A percentile compares a stretch with the other conserved stretches of the same genome.
Conservation (phyloP, 2,113 vertebrate species). For the Lampris megalopsis region DNA sequence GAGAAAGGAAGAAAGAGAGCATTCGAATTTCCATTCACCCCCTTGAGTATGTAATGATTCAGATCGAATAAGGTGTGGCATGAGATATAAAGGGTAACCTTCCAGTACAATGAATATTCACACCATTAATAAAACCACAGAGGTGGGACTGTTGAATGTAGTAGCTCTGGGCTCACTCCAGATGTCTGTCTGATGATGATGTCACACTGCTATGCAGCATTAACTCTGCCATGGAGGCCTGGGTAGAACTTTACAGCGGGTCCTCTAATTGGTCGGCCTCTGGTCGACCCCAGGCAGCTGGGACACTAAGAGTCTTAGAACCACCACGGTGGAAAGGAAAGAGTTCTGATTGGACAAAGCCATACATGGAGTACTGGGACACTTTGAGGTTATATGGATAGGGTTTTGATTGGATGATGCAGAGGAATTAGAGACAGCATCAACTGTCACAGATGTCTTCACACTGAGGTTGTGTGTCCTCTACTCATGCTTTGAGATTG, state of each 20-base stretch:
- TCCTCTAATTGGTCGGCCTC: slow-evolving; percentile 67
- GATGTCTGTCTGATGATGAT: slow-evolving; percentile 73
- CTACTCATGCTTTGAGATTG: not conserved
- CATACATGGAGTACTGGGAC: slow-evolving; percentile 31
- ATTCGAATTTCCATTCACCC: slow-evolving; percentile 16
- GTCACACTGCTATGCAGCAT: slow-evolving; percentile 57
- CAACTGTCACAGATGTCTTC: slow-evolving; percentile 14
- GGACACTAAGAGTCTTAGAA: slow-evolving; percentile 52
- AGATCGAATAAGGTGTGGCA: slow-evolving; percentile 33
- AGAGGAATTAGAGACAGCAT: slow-evolving; percentile 16
- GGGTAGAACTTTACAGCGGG: slow-evolving; percentile 53
- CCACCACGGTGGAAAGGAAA: slow-evolving; percentile 31
- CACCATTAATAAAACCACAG: slow-evolving; percentile 56
- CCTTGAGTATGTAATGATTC: slow-evolving; percentile 31
- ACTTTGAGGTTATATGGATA: slow-evolving; percentile 36
- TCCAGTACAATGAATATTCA: slow-evolving; percentile 33
- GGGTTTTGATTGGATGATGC: slow-evolving; percentile 1
- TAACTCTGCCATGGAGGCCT: slow-evolving; percentile 79
- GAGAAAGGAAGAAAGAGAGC: slow-evolving; percentile 15
- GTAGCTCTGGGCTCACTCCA: slow-evolving; percentile 55
- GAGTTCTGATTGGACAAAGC: slow-evolving; percentile 10
- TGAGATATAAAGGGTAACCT: slow-evolving; percentile 23
- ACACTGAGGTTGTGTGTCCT: not conserved
- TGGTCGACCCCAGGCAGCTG: slow-evolving; percentile 63
- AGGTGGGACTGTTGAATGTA: slow-evolving; percentile 29